phyloP scores from a whole-genome alignment of 2,888 invertebrate species.

The Ferrisia virgata region DNA sequence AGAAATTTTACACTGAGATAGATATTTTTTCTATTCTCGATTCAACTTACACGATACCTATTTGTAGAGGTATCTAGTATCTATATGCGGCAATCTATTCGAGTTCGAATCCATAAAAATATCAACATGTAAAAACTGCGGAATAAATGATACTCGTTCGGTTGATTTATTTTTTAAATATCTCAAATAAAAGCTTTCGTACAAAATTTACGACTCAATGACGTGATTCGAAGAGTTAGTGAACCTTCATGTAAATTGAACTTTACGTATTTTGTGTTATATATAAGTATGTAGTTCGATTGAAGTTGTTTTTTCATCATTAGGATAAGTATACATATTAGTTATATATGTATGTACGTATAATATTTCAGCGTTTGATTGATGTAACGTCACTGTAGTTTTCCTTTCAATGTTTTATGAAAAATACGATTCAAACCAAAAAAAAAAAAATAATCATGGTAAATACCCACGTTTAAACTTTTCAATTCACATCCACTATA shows the following conservation, averaged over 20 bases:
- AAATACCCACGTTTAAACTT: too few relatives aligned
- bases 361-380: too few relatives aligned
- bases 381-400: too few relatives aligned
- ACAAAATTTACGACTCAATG: conserved; percentile 6
- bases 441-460: too few relatives aligned
- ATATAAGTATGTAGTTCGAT: too few relatives aligned
- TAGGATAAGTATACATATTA: not conserved
- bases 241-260: not conserved
- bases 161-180: conserved; percentile 22
- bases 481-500: too few relatives aligned
- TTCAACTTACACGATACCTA: not conserved
- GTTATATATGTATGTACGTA: too few relatives aligned
- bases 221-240: conserved; percentile 4
- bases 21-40: not conserved
- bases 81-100: not conserved
- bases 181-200: conserved; percentile 12
- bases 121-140: conserved; percentile 2
- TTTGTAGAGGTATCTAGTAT: too few relatives aligned
- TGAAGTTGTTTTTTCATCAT: not conserved
- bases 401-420: too few relatives aligned
- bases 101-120: not conserved
- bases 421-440: too few relatives aligned
- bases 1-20: not conserved
- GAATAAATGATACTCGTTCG: not conserved
- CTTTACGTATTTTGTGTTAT: not conserved